Evolutionary conservation across 2,888 invertebrate species (phyloP).

Genomic region (Xestobium rufovillosum): DNA sequence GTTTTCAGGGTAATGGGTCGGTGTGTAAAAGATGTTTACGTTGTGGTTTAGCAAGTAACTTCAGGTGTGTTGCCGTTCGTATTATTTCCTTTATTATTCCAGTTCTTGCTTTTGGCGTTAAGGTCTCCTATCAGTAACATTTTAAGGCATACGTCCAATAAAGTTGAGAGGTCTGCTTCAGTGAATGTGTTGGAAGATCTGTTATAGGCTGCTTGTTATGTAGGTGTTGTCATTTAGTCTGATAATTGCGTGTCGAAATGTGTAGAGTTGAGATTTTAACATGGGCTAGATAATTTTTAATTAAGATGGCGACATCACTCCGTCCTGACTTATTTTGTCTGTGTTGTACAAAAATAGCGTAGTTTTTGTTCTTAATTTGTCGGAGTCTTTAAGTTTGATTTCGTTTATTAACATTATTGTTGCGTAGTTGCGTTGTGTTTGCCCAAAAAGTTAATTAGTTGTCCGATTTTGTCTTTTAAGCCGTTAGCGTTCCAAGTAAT

Average conservation of each 20-base stretch:
- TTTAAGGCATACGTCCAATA: not conserved
- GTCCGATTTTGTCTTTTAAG: not conserved
- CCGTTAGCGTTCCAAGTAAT: conserved; percentile 12
- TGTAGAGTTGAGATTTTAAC: not conserved
- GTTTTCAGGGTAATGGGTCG: too few species aligned
- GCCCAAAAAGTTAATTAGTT: conserved; percentile 4
- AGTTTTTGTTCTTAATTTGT: conserved; percentile 8
- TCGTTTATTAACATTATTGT: conserved; percentile 9
- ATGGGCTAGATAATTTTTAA: conserved; percentile 7
- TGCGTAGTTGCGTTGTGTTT: conserved; percentile 4
- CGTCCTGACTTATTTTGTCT: not conserved
- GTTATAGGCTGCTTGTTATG: too few species aligned
- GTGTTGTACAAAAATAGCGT: conserved; percentile 6
- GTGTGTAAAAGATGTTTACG: not conserved
- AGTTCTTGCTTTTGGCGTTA: too few species aligned
- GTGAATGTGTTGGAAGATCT: too few species aligned
- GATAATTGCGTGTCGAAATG: not conserved
- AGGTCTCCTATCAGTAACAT: conserved; percentile 4
- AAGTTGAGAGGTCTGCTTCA: too few species aligned
- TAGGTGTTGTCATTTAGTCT: not conserved
- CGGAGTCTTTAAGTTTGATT: conserved; percentile 3
- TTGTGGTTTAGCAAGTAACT: not conserved
- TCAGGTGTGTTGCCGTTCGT: conserved; percentile 5
- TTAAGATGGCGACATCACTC: conserved; percentile 8
- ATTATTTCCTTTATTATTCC: conserved; percentile 5